Conservation (phyloP, 1,140 invertebrate species). For the Drosophila nikananu region DNA sequence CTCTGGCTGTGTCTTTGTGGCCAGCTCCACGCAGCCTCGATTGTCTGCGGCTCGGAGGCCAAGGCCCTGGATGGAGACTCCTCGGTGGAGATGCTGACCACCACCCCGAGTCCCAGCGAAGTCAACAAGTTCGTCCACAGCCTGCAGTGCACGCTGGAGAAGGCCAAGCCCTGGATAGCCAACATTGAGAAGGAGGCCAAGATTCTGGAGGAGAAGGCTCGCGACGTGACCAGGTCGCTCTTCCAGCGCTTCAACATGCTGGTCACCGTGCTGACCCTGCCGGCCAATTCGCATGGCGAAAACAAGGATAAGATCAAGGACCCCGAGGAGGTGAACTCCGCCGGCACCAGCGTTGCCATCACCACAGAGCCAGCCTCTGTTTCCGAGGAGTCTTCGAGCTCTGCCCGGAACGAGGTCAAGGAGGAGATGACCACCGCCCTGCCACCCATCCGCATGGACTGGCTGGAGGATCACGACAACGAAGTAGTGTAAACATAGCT, state of each 20-base stretch:
- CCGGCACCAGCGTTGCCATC: background rate
- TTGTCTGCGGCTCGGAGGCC: constrained; percentile 52
- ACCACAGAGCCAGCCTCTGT: background rate
- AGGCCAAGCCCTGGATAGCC: constrained; percentile 77
- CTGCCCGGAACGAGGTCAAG: background rate
- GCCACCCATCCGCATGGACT: constrained; percentile 24
- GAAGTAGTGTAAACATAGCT: constrained; percentile 12
- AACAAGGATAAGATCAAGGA: constrained; percentile 21
- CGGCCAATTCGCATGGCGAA: background rate
- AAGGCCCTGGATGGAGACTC: constrained; percentile 12
- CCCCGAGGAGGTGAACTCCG: background rate
- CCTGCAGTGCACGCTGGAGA: constrained; percentile 73
- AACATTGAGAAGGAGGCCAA: constrained; percentile 75
- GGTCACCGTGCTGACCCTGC: constrained; percentile 35
- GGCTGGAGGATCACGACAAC: constrained; percentile 37
- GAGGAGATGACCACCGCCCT: constrained; percentile 27
- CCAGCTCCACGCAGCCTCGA: constrained; percentile 50
- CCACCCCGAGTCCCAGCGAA: constrained; percentile 60
- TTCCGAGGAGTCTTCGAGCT: background rate
- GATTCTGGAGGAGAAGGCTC: constrained; percentile 64
- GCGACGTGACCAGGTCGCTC: constrained; percentile 47
- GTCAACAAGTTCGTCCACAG: constrained; percentile 72
- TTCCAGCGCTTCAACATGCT: constrained; percentile 50
- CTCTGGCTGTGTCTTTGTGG: constrained; percentile 23
- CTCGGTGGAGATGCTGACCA: background rate